phyloP scores from a whole-genome alignment of 2,797 vertebrate genomes.

The Sus cebifrons region DNA sequence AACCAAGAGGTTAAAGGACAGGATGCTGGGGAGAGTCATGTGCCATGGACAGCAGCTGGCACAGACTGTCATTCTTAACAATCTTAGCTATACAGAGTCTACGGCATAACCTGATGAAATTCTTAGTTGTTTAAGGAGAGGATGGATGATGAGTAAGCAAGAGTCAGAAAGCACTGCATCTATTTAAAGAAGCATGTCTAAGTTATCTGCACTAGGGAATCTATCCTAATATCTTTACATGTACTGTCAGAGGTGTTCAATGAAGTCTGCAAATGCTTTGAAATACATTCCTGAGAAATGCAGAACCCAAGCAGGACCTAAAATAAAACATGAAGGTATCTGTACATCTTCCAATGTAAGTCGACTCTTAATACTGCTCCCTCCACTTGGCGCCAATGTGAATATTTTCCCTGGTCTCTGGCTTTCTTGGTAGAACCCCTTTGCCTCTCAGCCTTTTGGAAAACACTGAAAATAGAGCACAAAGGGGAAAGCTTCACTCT shows the following conservation, averaged over 20 bases:
- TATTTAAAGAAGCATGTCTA: background rate
- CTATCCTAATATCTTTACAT: background rate
- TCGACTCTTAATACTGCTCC: too few relatives aligned
- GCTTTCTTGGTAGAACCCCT: background rate
- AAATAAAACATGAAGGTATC: background rate
- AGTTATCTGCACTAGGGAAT: background rate
- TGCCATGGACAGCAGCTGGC: background rate
- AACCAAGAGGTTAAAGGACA: background rate
- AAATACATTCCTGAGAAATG: background rate
- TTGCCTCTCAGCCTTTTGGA: background rate
- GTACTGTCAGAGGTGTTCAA: background rate
- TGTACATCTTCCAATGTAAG: background rate
- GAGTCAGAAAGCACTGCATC: background rate
- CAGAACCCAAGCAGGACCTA: background rate
- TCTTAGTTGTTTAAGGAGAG: background rate
- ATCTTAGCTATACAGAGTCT: background rate
- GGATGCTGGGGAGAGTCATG: background rate
- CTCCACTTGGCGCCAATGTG: background rate
- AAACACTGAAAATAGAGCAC: background rate
- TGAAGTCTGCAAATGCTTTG: background rate
- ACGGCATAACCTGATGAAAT: background rate
- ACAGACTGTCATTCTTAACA: background rate
- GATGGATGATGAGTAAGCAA: background rate
- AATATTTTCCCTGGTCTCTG: background rate
- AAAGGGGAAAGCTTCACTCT: background rate